Evolutionary conservation across 2,888 invertebrate species (phyloP), one percentile per base, ranked within the genome.

Genomic region (Silvanus unidentatus): DNA sequence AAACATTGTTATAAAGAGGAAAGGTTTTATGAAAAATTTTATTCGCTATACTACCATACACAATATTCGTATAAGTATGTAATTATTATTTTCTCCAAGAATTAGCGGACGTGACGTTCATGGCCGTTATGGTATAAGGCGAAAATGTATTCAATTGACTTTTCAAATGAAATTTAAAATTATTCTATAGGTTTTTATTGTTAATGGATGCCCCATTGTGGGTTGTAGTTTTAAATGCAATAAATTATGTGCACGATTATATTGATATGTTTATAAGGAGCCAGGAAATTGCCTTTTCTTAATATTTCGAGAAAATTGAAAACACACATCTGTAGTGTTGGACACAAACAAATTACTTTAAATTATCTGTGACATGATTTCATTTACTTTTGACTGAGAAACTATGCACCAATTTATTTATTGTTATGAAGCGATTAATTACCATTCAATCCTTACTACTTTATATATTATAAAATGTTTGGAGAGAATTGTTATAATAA

Each of bases 331-430:
- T 8, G 10, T 12, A 32, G 5, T 32, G 32, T 32, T 32, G 3
- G 49, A 51, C 48, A n/a, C 54, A 51, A 48, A 54, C 63, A 66
- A 68, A 66, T 66, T 66, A 65, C 54, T 59, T 63, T 61, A 63
- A 68, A 68, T 68, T 68, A 64, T 59, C 58, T 61, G 59, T 64
- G 67, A 68, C 67, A 68, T 55, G 67, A 68, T 68, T 68, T 66
- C 66, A 66, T 64, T 63, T 58, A 47, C 51, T 57, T 58, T 32
- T 12, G 32, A 32, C 6, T 32, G 11, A n/a, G 32, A 32, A 32
- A 32, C 4, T 32, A 32, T 32, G 32, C 32, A n/a, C 32, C 32
- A 32, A 32, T 32, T 32, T 32, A 32, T 22, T 8, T n/a, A 32
- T 32, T 32, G 22, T 22, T 22, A 22, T 22, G 22, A 22, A 22